A percentile compares a stretch with the other conserved stretches of the same genome.
These are phyloP conservation scores for Anorthoa munda DNA, from an alignment of 2,888 invertebrate species.

Conservation along the genomic window DNA sequence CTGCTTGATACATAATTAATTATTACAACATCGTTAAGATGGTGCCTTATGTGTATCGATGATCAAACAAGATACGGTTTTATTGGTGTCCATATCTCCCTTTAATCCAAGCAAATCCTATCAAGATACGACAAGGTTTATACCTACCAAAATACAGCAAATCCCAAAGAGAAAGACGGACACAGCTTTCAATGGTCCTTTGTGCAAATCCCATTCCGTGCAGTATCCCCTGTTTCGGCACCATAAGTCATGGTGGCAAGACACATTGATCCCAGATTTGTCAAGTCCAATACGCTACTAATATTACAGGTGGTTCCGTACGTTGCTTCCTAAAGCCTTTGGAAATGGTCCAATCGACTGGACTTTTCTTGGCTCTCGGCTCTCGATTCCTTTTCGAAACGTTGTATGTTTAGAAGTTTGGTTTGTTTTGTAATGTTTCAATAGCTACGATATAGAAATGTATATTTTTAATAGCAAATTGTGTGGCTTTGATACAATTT, in stretches of 20 bases:
- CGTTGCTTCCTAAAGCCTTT: constrained; percentile 43
- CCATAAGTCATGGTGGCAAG: constrained; percentile 58
- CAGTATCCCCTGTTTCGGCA: constrained; percentile 49
- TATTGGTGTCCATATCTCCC: not conserved
- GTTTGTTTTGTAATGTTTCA: constrained; percentile 28
- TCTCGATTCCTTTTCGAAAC: constrained; percentile 26
- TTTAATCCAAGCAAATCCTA: constrained; percentile 25
- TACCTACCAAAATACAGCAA: constrained; percentile 36
- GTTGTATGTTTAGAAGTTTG: constrained; percentile 33
- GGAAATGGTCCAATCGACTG: constrained; percentile 59
- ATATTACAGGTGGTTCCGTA: constrained; percentile 56
- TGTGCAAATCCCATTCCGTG: constrained; percentile 52
- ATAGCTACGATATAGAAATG: not conserved
- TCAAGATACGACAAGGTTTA: constrained; percentile 15
- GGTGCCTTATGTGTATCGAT: not conserved
- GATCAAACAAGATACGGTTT: not conserved
- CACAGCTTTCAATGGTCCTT: constrained; percentile 50
- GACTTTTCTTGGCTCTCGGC: constrained; percentile 60
- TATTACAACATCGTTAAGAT: not conserved
- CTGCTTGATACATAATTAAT: not conserved
- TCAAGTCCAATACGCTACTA: constrained; percentile 57
- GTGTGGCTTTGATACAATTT: not conserved
- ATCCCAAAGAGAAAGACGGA: constrained; percentile 42
- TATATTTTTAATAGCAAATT: not conserved
- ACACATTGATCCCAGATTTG: constrained; percentile 59